Percentiles rank a stretch among this genome's conserved stretches.
phyloP scores from a whole-genome alignment of 2,113 vertebrate genomes.

The Trogon surrucura region DNA sequence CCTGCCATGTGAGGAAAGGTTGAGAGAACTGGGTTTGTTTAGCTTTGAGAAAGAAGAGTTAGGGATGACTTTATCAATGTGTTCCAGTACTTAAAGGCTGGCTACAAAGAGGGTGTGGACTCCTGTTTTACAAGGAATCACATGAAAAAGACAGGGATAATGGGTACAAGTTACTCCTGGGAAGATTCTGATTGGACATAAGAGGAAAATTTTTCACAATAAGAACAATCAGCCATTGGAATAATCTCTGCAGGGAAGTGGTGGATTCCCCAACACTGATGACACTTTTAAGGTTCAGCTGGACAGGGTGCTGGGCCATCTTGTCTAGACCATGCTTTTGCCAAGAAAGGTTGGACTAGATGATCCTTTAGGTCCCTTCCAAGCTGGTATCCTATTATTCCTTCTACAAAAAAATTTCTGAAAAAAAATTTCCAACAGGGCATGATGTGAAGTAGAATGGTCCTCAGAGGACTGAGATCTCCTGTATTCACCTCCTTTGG shows the following conservation, averaged over 20 bases:
- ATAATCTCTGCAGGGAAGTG: background rate
- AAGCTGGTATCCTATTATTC: background rate
- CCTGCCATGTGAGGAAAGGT: background rate
- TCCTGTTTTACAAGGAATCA: background rate
- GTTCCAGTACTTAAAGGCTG: background rate
- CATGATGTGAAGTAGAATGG: background rate
- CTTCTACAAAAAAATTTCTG: background rate
- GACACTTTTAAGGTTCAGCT: background rate
- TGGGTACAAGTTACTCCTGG: background rate
- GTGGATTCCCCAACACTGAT: background rate
- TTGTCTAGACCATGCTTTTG: background rate
- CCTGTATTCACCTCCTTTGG: background rate
- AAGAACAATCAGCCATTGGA: background rate
- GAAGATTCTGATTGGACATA: background rate
- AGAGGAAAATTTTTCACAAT: background rate
- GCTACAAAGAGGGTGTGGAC: background rate
- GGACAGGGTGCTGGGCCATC: background rate
- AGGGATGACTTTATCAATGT: background rate
- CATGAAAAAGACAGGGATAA: background rate
- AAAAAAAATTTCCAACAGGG: background rate
- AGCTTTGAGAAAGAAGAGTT: background rate
- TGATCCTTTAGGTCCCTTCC: background rate
- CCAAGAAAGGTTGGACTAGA: background rate
- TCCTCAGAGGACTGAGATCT: background rate
- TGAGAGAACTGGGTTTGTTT: background rate